Conservation (phyloP, 1,140 invertebrate genomes). For the Samia ricini region DNA sequence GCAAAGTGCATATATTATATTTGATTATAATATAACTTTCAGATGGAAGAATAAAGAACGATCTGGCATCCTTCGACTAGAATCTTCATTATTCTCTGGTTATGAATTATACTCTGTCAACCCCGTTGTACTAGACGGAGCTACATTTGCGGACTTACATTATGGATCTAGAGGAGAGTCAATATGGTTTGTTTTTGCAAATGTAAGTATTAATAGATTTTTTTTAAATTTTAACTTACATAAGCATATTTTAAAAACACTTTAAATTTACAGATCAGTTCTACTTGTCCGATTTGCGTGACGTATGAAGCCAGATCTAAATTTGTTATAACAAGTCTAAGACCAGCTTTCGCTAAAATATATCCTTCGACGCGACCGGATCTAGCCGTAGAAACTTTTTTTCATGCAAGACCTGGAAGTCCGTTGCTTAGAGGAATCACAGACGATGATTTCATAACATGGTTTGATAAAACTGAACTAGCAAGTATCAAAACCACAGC, state of each 20-base stretch:
- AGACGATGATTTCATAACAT: constrained; percentile 81
- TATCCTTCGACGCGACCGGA: constrained; percentile 80
- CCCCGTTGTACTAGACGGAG: constrained; percentile 71
- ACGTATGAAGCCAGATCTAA: constrained; percentile 78
- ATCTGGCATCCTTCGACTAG: constrained; percentile 79
- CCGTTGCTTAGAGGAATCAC: constrained; percentile 78
- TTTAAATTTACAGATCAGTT: constrained; percentile 67
- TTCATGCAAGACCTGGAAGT: constrained; percentile 79
- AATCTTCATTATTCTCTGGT: constrained; percentile 81
- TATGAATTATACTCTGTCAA: constrained; percentile 78
- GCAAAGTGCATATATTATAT: no score
- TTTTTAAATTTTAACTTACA: neutral
- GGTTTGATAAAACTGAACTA: constrained; percentile 79
- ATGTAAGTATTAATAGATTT: constrained; percentile 67
- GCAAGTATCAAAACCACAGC: constrained; percentile 59
- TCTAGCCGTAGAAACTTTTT: constrained; percentile 80
- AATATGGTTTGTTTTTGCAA: constrained; percentile 82
- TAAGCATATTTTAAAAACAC: constrained; percentile 1
- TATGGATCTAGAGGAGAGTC: constrained; percentile 79
- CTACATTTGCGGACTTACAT: constrained; percentile 77
- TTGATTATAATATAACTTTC: constrained; percentile 21
- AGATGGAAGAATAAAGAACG: constrained; percentile 80
- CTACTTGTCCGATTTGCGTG: constrained; percentile 79
- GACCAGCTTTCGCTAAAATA: constrained; percentile 80
- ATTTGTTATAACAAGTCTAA: constrained; percentile 78